Percentiles rank a stretch among this genome's conserved stretches.
phyloP scores from a whole-genome alignment of 64 coral and sea anemone genomes.

The Platygyra sinensis region DNA sequence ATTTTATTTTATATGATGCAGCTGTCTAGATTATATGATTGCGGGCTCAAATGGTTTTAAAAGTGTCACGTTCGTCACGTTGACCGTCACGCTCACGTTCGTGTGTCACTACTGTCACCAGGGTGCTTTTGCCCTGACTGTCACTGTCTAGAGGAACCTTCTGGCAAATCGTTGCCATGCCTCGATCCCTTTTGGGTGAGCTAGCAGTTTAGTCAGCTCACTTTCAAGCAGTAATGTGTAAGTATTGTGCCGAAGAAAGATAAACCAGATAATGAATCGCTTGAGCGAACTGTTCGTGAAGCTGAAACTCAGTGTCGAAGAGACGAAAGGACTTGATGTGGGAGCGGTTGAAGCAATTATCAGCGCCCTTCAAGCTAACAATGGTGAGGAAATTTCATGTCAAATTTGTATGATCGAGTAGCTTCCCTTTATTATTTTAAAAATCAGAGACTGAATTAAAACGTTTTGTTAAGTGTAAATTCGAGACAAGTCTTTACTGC shows the following conservation, averaged over 20 bases:
- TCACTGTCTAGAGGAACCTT: neutral
- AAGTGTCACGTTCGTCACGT: neutral
- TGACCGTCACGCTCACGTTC: neutral
- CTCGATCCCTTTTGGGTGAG: neutral
- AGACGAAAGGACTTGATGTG: constrained; percentile 1
- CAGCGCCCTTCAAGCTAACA: neutral
- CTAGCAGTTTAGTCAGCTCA: neutral
- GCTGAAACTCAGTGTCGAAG: neutral
- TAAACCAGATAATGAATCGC: neutral
- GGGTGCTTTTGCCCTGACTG: neutral
- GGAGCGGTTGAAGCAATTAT: constrained; percentile 22
- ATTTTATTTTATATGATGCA: too few species aligned
- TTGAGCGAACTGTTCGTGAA: constrained; percentile 12
- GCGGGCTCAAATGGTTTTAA: too few species aligned
- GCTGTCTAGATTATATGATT: too few species aligned
- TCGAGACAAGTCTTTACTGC: too few species aligned
- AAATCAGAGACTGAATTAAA: too few species aligned
- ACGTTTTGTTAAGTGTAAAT: too few species aligned
- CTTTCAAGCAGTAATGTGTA: neutral
- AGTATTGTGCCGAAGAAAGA: neutral
- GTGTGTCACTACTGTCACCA: too few species aligned
- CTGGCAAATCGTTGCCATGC: neutral
- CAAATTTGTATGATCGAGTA: neutral
- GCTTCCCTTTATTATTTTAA: neutral
- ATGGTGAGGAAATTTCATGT: neutral